These are phyloP conservation scores for Phthorimaea operculella DNA, from an alignment of 1,140 invertebrate genomes.

Conservation along the genomic window DNA sequence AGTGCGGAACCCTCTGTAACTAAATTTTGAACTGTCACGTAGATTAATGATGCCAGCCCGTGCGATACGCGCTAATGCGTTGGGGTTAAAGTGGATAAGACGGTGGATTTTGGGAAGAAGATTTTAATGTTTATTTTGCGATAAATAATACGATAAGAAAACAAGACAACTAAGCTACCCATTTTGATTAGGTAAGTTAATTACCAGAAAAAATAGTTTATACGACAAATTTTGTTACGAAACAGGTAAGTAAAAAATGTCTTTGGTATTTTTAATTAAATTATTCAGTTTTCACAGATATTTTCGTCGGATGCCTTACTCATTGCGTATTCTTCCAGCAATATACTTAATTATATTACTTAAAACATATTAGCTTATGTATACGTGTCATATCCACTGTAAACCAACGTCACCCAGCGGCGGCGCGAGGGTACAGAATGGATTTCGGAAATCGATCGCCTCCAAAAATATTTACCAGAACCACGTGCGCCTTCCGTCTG, in stretches of 20 bases:
- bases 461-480: slow-evolving; percentile 65
- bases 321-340: too few relatives aligned
- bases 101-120: background rate
- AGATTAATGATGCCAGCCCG: slow-evolving; percentile 65
- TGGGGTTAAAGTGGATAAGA: slow-evolving; percentile 51
- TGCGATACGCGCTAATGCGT: slow-evolving; percentile 63
- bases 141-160: background rate
- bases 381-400: slow-evolving; percentile 27
- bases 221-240: too few relatives aligned
- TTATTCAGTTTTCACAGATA: too few relatives aligned
- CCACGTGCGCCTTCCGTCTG: slow-evolving; percentile 39
- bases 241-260: too few relatives aligned
- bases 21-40: slow-evolving; percentile 69
- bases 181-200: too few relatives aligned
- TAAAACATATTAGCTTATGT: too few relatives aligned
- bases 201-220: too few relatives aligned
- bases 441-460: slow-evolving; percentile 67
- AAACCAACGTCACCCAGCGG: slow-evolving; percentile 9
- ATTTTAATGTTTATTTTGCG: background rate
- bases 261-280: too few relatives aligned
- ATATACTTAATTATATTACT: too few relatives aligned
- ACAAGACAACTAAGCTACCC: too few relatives aligned
- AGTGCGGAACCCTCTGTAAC: slow-evolving; percentile 57
- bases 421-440: slow-evolving; percentile 54
- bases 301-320: too few relatives aligned